A percentile compares a stretch with the other conserved stretches of the same genome.
phyloP scores from a whole-genome alignment of 2,888 invertebrate genomes.

The Leptogaster cylindrica region DNA sequence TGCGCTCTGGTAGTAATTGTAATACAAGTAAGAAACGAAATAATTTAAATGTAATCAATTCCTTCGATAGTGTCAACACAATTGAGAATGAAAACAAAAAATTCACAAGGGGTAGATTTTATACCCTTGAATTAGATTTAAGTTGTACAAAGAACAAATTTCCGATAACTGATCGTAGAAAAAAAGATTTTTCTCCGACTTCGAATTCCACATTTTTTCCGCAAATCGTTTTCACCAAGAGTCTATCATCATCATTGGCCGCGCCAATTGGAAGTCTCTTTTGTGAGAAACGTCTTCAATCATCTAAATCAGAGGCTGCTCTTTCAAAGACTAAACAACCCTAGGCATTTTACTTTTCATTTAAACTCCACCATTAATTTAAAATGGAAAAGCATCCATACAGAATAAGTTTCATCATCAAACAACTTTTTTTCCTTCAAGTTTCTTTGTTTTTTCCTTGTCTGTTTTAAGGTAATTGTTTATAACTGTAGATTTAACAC shows the following conservation, averaged over 20 bases:
- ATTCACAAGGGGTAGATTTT: constrained; percentile 58
- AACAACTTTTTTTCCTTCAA: constrained; percentile 4
- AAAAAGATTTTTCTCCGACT: constrained; percentile 47
- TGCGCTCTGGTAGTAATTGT: constrained; percentile 34
- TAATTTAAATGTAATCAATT: constrained; percentile 25
- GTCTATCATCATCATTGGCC: constrained; percentile 57
- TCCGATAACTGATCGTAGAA: constrained; percentile 63
- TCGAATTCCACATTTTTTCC: constrained; percentile 32
- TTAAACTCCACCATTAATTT: constrained; percentile 1
- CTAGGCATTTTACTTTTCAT: constrained; percentile 27
- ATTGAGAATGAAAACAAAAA: constrained; percentile 57
- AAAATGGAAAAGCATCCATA: not conserved
- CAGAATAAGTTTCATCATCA: constrained; percentile 5
- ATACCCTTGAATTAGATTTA: constrained; percentile 63
- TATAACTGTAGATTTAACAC: constrained; percentile 34
- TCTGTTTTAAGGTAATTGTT: constrained; percentile 20
- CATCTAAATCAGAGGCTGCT: constrained; percentile 59
- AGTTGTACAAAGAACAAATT: constrained; percentile 68
- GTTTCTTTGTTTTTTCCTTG: constrained; percentile 6
- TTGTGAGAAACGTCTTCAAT: constrained; percentile 61
- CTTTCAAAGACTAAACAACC: constrained; percentile 48
- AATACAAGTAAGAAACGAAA: constrained; percentile 34
- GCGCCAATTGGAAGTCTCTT: constrained; percentile 59
- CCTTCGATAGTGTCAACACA: constrained; percentile 42
- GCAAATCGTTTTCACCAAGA: constrained; percentile 54